phyloP scores from a whole-genome alignment of 2,113 vertebrate species.

The Hemichromis elongatus region DNA sequence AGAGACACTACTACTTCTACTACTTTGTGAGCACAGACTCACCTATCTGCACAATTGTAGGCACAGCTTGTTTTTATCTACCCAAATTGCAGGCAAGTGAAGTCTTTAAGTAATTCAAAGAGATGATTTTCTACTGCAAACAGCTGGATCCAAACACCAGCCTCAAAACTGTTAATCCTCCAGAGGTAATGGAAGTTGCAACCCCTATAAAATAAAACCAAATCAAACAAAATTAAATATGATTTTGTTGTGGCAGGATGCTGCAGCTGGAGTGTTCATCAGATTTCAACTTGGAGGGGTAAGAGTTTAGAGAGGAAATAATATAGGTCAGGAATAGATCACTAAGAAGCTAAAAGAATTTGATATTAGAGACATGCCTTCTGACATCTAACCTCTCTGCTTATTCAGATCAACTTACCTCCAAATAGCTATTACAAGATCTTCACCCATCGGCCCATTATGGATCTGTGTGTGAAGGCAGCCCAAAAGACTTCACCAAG shows the following conservation, averaged over 20 bases:
- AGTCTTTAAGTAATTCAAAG: neutral
- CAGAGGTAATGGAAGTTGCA: neutral
- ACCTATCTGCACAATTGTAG: neutral
- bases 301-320: neutral
- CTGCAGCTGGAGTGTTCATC: neutral
- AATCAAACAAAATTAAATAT: neutral
- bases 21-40: neutral
- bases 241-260: neutral
- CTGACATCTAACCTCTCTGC: neutral
- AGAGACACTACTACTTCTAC: neutral
- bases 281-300: neutral
- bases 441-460: neutral
- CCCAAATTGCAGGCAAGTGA: slow-evolving; percentile 49
- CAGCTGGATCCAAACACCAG: neutral
- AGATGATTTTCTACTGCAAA: neutral
- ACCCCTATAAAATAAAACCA: neutral
- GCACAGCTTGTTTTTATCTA: neutral
- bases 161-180: neutral
- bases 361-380: neutral
- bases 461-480: neutral
- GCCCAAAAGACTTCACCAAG: neutral
- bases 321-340: neutral
- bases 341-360: neutral
- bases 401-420: neutral
- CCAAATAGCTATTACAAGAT: neutral